These are phyloP conservation scores for Lathamus discolor DNA, from an alignment of 2,113 vertebrate genomes.

Conservation along the genomic window DNA sequence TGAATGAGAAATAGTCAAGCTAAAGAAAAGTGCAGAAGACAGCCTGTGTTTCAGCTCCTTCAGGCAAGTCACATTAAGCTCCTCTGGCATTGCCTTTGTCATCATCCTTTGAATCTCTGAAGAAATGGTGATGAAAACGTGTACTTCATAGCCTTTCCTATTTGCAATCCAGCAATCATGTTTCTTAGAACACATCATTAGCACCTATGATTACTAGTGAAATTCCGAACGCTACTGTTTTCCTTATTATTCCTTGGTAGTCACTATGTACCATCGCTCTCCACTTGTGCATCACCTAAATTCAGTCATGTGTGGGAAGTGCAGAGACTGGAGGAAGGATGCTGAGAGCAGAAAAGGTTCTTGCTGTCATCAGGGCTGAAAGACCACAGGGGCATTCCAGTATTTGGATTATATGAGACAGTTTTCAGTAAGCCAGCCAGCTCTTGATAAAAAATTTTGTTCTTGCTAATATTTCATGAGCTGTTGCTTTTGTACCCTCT, in stretches of 20 bases:
- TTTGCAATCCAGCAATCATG: neutral
- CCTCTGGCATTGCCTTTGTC: neutral
- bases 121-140: neutral
- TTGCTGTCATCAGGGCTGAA: neutral
- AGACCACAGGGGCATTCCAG: neutral
- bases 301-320: fast-evolving
- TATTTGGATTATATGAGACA: neutral
- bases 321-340: neutral
- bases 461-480: neutral
- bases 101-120: neutral
- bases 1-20: neutral
- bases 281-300: fast-evolving
- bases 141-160: neutral
- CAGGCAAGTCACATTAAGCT: neutral
- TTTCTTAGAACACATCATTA: neutral
- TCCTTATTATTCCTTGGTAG: neutral
- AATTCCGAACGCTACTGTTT: neutral
- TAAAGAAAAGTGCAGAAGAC: neutral
- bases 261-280: neutral
- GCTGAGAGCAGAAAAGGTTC: neutral
- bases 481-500: neutral
- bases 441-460: neutral
- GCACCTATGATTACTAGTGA: neutral
- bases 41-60: neutral
- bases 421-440: neutral